Base-by-base conservation (phyloP, 2,888 invertebrate genomes). In the Acanthococcus lagerstroemiae region DNA sequence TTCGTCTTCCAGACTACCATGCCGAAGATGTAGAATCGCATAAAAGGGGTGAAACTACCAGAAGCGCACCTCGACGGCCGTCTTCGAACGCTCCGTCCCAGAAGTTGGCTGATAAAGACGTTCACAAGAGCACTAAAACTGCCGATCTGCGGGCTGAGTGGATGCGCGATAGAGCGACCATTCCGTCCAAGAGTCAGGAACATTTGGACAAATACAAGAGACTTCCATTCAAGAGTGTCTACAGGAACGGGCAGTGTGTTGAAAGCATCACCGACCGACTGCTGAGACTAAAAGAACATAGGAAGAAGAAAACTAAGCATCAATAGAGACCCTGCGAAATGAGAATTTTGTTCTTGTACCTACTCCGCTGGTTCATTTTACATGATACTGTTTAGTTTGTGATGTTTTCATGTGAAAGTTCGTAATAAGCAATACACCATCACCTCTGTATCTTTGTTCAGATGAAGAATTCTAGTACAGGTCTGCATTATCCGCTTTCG, bases 81-180 rank as follows among this genome's bases (percentile, higher is more conserved):
- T n/a, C n/a, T n/a, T n/a, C n/a, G n/a, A n/a, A n/a, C n/a, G n/a
- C n/a, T n/a, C n/a, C n/a, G n/a, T n/a, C n/a, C n/a, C n/a, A n/a
- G n/a, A n/a, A n/a, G n/a, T n/a, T n/a, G n/a, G n/a, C n/a, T n/a
- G n/a, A n/a, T n/a, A n/a, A n/a, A n/a, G n/a, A n/a, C n/a, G n/a
- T n/a, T n/a, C 37, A 37, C 37, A 37, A 37, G 45, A 4, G 21
- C 5, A 57, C 37, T 12, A 57, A 30, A 52, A 30, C 30, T 15
- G 25, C 46, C 52, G 61, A 61, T 52, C 37, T 61, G n/a, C 61
- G 61, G 19, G 17, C 30, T 22, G 44, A 57, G 25, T 57, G 44
- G n/a, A 57, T 44, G 21, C 57, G 57, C 15, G 44, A 45, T 44
- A 45, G 57, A 9, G 37, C 37, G 17, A 21, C 57, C 0, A 44